These are phyloP conservation scores for Smithornis capensis DNA, from an alignment of 2,113 vertebrate genomes.

Conservation along the genomic window DNA sequence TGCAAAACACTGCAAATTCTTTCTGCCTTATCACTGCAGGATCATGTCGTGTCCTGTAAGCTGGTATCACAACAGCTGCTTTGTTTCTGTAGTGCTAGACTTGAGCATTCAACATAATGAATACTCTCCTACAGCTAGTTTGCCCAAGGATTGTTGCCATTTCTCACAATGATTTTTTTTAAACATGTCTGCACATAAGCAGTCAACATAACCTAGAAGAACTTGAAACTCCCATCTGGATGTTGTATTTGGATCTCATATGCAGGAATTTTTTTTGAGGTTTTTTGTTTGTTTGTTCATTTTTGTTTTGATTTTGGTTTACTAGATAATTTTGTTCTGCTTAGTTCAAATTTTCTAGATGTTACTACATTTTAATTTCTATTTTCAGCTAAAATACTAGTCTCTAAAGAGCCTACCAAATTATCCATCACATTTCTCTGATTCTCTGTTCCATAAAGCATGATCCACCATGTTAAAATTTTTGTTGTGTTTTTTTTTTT, in stretches of 20 bases:
- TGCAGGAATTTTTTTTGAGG: background rate
- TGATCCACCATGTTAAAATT: background rate
- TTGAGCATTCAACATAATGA: background rate
- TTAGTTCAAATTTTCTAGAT: background rate
- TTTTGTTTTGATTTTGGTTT: background rate
- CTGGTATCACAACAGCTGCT: background rate
- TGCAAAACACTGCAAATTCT: background rate
- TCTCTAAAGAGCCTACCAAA: background rate
- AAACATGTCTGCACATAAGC: background rate
- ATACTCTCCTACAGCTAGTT: slow-evolving; percentile 14
- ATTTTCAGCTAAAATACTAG: background rate
- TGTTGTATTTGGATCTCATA: background rate
- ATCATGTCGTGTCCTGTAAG: slow-evolving; percentile 24
- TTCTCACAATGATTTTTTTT: slow-evolving; percentile 8
- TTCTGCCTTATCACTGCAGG: background rate
- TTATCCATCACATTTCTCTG: background rate
- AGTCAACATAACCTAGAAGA: background rate
- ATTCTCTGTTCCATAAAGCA: background rate
- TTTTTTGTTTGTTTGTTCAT: background rate
- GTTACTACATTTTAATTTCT: background rate
- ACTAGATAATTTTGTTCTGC: background rate
- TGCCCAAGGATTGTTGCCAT: background rate
- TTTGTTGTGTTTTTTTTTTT: background rate
- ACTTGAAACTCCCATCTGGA: background rate
- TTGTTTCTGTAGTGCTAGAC: slow-evolving; percentile 6